Percentiles rank a stretch among this genome's conserved stretches.
Evolutionary conservation across 1,140 invertebrate species (phyloP).

Genomic region (Lepidurus couesii): DNA sequence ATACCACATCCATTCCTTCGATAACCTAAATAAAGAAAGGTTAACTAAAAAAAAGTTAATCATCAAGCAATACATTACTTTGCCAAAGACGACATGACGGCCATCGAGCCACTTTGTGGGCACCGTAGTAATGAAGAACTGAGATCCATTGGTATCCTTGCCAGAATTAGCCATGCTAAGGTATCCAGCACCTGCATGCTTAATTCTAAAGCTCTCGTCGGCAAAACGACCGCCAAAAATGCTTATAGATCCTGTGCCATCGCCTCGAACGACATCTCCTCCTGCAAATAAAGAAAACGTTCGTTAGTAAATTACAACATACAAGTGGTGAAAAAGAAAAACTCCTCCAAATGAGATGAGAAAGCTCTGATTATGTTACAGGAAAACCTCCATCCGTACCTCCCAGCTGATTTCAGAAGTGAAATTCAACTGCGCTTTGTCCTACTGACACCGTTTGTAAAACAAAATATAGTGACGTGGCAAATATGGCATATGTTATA

Average conservation of each 20-base stretch:
- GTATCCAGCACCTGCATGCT: slow-evolving; percentile 81
- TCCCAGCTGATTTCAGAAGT: not conserved
- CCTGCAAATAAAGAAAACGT: slow-evolving; percentile 48
- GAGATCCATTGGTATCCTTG: slow-evolving; percentile 72
- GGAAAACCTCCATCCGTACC: not conserved
- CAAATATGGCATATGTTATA: not conserved
- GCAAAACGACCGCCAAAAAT: slow-evolving; percentile 89
- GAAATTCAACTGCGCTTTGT: too few species aligned
- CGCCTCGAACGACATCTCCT: slow-evolving; percentile 68
- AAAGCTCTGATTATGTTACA: slow-evolving; percentile 29
- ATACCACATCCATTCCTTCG: slow-evolving; percentile 74
- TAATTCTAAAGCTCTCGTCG: slow-evolving; percentile 89
- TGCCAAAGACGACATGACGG: slow-evolving; percentile 89
- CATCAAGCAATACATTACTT: slow-evolving; percentile 53
- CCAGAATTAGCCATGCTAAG: slow-evolving; percentile 94
- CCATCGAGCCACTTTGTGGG: slow-evolving; percentile 87
- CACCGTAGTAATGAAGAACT: slow-evolving; percentile 91
- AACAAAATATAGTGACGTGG: too few species aligned
- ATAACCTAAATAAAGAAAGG: slow-evolving; percentile 52
- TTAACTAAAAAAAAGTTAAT: slow-evolving; percentile 34
- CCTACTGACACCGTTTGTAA: too few species aligned
- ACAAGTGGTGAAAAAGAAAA: not conserved
- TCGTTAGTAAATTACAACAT: slow-evolving; percentile 24
- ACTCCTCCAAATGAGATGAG: slow-evolving; percentile 16
- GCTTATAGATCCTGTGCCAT: slow-evolving; percentile 70